These are phyloP conservation scores for Streblospio benedicti DNA, from an alignment of 1,140 invertebrate genomes.

Conservation along the genomic window DNA sequence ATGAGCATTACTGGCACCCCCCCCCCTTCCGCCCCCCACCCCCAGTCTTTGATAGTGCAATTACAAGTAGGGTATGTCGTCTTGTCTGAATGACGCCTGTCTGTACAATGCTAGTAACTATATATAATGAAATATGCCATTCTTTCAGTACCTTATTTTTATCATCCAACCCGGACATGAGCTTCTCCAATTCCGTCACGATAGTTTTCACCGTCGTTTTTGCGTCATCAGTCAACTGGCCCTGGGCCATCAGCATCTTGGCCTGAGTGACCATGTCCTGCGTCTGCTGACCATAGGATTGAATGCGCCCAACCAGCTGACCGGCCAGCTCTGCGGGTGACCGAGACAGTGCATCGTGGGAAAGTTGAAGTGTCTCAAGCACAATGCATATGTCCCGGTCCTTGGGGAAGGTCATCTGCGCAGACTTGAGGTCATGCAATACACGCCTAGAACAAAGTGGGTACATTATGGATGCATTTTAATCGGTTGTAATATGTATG, in stretches of 20 bases:
- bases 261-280: not conserved
- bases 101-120: too few relatives aligned
- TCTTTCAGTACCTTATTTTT: not conserved
- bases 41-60: too few relatives aligned
- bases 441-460: conserved; percentile 19
- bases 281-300: not conserved
- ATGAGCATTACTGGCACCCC: too few relatives aligned
- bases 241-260: not conserved
- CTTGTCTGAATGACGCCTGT: too few relatives aligned
- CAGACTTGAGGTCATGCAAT: conserved; percentile 23
- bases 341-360: conserved; percentile 22
- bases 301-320: conserved; percentile 7
- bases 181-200: not conserved
- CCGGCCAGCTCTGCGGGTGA: not conserved
- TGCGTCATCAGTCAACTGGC: not conserved
- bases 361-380: conserved; percentile 23
- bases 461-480: too few relatives aligned
- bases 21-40: too few relatives aligned
- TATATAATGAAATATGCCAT: too few relatives aligned
- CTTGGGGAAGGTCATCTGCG: conserved; percentile 15
- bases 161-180: not conserved
- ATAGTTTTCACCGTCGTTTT: not conserved
- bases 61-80: too few relatives aligned
- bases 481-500: too few relatives aligned
- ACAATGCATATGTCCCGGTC: conserved; percentile 21